These are phyloP conservation scores for Myotis planiceps DNA, from an alignment of 2,797 vertebrate species.

Conservation along the genomic window DNA sequence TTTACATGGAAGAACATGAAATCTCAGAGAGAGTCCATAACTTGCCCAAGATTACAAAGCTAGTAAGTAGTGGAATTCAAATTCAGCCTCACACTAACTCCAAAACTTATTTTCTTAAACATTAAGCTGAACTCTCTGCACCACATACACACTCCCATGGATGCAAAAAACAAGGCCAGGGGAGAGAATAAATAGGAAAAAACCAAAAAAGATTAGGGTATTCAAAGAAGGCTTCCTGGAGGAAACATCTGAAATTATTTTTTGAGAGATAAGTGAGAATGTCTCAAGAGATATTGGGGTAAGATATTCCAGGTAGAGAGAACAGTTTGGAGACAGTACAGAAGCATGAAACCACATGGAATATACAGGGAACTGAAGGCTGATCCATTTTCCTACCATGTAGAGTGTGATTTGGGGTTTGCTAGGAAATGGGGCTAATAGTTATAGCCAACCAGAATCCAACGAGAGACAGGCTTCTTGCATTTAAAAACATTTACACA, in stretches of 20 bases:
- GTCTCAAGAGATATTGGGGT: not conserved
- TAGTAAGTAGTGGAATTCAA: not conserved
- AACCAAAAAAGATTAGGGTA: not conserved
- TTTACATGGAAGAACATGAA: not conserved
- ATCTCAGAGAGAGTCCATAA: not conserved
- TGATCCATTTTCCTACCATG: not conserved
- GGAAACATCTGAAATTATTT: not conserved
- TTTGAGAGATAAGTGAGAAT: not conserved
- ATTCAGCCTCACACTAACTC: not conserved
- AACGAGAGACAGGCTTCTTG: not conserved
- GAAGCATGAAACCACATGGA: not conserved
- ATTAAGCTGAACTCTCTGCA: not conserved
- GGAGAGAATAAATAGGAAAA: not conserved
- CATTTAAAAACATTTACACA: slow-evolving; percentile 48
- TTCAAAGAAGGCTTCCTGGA: not conserved
- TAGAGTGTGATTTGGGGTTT: not conserved
- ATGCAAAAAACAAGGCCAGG: not conserved
- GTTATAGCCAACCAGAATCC: not conserved
- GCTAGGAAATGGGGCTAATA: not conserved
- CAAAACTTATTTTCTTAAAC: not conserved
- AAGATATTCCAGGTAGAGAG: not conserved
- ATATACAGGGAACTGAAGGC: not conserved
- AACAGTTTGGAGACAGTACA: not conserved
- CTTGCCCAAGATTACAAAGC: not conserved
- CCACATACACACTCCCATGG: not conserved